A percentile compares a stretch with the other conserved stretches of the same genome.
These are phyloP conservation scores for Canis aureus DNA, from an alignment of 2,113 vertebrate species.

Conservation along the genomic window DNA sequence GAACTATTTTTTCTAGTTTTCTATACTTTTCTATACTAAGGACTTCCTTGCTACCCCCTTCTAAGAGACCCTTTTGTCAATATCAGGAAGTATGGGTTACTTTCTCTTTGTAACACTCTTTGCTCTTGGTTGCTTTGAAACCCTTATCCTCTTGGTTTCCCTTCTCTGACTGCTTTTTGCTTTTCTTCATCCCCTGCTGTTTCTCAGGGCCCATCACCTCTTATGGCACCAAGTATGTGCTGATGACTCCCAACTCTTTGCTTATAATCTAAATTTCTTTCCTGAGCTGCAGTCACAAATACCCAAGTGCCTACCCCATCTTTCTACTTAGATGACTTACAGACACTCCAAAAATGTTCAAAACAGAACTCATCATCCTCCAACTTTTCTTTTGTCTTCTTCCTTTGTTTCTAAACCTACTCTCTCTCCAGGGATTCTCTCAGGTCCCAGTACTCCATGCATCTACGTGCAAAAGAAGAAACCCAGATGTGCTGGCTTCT, in stretches of 20 bases:
- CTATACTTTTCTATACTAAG: neutral
- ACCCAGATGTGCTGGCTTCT: neutral
- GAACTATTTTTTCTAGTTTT: too few species aligned
- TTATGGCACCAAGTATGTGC: neutral
- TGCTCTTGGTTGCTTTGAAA: neutral
- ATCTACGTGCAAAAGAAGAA: neutral
- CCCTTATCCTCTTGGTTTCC: neutral
- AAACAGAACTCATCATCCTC: neutral
- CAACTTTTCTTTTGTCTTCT: slow-evolving; percentile 4
- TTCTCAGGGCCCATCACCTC: neutral
- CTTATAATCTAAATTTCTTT: neutral
- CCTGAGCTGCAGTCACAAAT: neutral
- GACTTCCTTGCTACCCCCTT: neutral
- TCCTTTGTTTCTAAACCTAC: neutral
- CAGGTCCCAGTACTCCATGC: neutral
- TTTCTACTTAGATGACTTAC: neutral
- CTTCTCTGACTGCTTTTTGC: neutral
- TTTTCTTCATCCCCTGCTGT: neutral
- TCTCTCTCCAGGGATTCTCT: neutral
- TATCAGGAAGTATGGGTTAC: neutral
- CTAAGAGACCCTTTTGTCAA: neutral
- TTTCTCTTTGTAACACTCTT: neutral
- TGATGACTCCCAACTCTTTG: neutral
- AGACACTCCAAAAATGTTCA: neutral
- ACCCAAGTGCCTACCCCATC: neutral